Conservation (phyloP, 2,113 vertebrate genomes). For the Perca flavescens region DNA sequence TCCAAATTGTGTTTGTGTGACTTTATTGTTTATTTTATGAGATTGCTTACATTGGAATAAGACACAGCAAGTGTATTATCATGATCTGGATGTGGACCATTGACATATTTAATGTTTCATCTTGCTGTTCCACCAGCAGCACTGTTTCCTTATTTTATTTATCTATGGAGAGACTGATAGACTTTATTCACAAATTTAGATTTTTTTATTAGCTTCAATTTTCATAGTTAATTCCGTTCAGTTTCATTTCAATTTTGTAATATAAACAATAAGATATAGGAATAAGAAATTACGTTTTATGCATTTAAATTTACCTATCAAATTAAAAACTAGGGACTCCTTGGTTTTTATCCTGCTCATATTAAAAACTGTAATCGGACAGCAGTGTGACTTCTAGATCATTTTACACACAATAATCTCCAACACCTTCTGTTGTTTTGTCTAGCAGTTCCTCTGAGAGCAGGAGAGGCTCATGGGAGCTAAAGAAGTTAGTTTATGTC, state of each 20-base stretch:
- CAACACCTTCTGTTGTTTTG: slow-evolving; percentile 28
- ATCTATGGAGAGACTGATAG: background rate
- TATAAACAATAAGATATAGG: background rate
- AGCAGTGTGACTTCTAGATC: slow-evolving; percentile 17
- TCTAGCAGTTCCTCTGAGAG: slow-evolving; percentile 24
- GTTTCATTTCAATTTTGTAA: background rate
- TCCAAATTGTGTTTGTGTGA: background rate
- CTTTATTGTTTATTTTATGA: background rate
- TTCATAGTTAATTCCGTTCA: background rate
- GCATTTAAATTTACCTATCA: background rate
- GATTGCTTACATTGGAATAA: background rate
- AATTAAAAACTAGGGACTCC: background rate
- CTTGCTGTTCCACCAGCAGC: background rate
- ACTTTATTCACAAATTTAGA: background rate
- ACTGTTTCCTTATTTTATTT: background rate
- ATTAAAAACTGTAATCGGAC: slow-evolving; percentile 7
- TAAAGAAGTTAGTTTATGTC: slow-evolving; percentile 29
- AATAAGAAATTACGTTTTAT: background rate
- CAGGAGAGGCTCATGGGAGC: slow-evolving; percentile 2
- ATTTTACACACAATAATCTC: slow-evolving; percentile 16
- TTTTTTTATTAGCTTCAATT: background rate
- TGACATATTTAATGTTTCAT: background rate
- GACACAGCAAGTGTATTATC: background rate
- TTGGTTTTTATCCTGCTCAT: background rate
- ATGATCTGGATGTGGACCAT: background rate